phyloP scores from a whole-genome alignment of 2,113 vertebrate species.

The Sinocyclocheilus anophthalmus region DNA sequence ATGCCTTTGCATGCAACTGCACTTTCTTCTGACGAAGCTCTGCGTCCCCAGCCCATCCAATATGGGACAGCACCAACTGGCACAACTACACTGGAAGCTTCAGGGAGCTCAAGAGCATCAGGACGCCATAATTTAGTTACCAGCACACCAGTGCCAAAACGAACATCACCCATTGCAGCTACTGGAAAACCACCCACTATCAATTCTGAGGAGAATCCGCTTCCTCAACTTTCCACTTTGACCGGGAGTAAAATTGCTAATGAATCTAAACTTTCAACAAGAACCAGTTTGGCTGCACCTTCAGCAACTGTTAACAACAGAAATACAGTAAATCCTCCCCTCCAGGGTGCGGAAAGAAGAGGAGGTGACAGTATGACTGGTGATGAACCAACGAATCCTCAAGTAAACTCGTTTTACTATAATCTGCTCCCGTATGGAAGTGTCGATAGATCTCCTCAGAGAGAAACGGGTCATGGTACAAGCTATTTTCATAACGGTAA shows the following conservation, averaged over 20 bases:
- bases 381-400: slow-evolving; percentile 60
- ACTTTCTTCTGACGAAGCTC: background rate
- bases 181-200: background rate
- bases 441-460: slow-evolving; percentile 60
- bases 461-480: slow-evolving; percentile 69
- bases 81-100: background rate
- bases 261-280: background rate
- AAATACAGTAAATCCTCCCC: background rate
- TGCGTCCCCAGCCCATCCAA: background rate
- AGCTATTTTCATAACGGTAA: slow-evolving; percentile 77
- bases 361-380: slow-evolving; percentile 33
- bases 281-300: background rate
- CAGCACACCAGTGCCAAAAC: background rate
- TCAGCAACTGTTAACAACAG: slow-evolving; percentile 25
- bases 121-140: background rate
- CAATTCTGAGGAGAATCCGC: background rate
- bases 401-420: slow-evolving; percentile 72
- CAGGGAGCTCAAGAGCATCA: background rate
- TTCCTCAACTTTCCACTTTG: background rate
- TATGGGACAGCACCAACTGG: background rate
- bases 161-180: background rate
- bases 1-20: background rate
- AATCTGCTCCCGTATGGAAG: slow-evolving; percentile 66
- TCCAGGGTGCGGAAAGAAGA: background rate
- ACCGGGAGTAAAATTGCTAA: background rate